Evolutionary conservation across 2,888 invertebrate genomes (phyloP).

Genomic region (Temnothorax rugatulus): DNA sequence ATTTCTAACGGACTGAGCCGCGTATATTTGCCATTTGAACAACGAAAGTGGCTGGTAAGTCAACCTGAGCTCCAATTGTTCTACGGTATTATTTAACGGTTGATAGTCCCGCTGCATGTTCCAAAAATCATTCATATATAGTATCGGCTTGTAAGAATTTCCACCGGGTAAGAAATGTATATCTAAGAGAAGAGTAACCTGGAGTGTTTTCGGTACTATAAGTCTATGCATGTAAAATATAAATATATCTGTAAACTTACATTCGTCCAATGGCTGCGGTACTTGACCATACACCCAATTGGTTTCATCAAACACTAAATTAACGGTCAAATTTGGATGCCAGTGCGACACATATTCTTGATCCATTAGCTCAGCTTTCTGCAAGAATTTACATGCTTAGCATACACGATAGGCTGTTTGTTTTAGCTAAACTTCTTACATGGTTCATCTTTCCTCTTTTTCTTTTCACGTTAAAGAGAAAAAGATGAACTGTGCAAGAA

Average conservation of each 20-base stretch:
- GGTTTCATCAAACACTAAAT: slow-evolving; percentile 98
- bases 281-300: slow-evolving; percentile 97
- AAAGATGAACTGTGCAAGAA: too few species aligned
- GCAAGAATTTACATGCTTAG: slow-evolving; percentile 78
- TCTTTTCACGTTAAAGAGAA: too few species aligned
- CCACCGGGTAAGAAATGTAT: slow-evolving; percentile 95
- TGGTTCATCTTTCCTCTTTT: too few species aligned
- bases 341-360: slow-evolving; percentile 98
- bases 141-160: slow-evolving; percentile 95
- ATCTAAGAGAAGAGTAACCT: slow-evolving; percentile 85
- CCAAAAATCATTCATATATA: slow-evolving; percentile 99
- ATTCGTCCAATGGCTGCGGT: slow-evolving; percentile 97
- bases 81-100: slow-evolving; percentile 95
- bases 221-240: background rate
- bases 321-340: slow-evolving; percentile 99
- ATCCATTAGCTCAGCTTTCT: slow-evolving; percentile 92
- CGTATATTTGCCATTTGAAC: slow-evolving; percentile 99
- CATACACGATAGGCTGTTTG: background rate
- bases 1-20: slow-evolving; percentile 97
- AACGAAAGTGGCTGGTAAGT: slow-evolving; percentile 96
- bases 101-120: slow-evolving; percentile 98
- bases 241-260: slow-evolving; percentile 82
- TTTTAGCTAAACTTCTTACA: too few species aligned
- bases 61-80: slow-evolving; percentile 90
- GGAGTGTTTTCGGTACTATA: background rate